Evolutionary conservation across 2,888 invertebrate genomes (phyloP), one percentile per base, ranked within the genome.

Genomic region (Ophioninae sp.): DNA sequence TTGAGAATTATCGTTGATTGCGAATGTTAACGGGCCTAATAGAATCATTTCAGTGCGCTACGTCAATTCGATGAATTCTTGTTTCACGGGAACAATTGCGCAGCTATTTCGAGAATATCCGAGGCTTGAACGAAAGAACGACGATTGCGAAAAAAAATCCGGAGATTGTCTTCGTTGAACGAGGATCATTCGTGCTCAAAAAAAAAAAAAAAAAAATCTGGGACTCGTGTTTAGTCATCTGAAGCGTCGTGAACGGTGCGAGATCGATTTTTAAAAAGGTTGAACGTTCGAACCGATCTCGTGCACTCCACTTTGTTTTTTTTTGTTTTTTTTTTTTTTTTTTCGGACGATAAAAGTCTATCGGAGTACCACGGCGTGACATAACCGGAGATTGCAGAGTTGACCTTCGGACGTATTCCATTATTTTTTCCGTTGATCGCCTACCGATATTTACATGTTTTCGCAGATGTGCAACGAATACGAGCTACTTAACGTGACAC

Each of bases 221-320:
- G 17, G 50, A 57, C 64, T 72, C 73, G 68, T 83, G 83, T 83
- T 74, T 74, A 77, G 73, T 83, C 83, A 77, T 69, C 69, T 70
- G 84, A 75, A 67, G 79, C 81, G 2, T 76, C 72, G 78, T 75
- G 75, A 84, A 81, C 84, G 84, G 84, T 78, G 70, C 21, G 65
- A 72, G 23, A 73, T 39, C 59, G 21, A 44, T 77, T 83, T 83
- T 83, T 61, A 56, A 17, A 61, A 41, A 10, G 17, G 69, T 74
- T 57, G 78, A 81, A 67, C 64, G 75, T 23, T 57, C 70, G 67
- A 61, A 61, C 44, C 44, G 56, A 79, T 30, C 59, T 30, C 23
- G 39, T 59, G 64, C 50, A 62, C 41, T 64, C 30, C 64, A 70
- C 56, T 62, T 61, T 73, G 62, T 72, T 65, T 64, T 78, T 50